Percentiles rank a stretch among this genome's conserved stretches.
Evolutionary conservation across 2,113 vertebrate genomes (phyloP).

Genomic region (Mustela lutreola): DNA sequence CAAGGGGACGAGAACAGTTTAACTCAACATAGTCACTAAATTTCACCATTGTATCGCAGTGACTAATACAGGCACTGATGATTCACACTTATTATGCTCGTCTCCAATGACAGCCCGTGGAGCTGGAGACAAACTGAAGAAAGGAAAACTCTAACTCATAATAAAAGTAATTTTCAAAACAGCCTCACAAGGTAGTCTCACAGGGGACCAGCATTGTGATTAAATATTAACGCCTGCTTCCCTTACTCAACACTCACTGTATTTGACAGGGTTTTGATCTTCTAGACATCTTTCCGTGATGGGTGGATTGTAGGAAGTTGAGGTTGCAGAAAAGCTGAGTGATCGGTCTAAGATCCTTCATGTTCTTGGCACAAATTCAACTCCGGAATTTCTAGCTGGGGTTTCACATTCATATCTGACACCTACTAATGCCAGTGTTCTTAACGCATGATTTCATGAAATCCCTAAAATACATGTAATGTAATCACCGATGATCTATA

Average conservation of each 20-base stretch:
- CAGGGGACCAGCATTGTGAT: too few relatives aligned
- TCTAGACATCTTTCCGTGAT: not conserved
- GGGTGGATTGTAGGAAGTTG: not conserved
- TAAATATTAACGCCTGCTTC: not conserved
- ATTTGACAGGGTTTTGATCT: not conserved
- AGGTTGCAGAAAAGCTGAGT: not conserved
- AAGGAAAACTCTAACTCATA: not conserved
- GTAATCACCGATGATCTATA: not conserved
- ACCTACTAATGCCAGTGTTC: not conserved
- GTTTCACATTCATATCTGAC: not conserved
- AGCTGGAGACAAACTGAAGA: not conserved
- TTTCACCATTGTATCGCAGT: not conserved
- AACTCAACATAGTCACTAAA: not conserved
- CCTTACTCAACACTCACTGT: too few relatives aligned
- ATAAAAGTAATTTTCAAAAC: constrained; percentile 5
- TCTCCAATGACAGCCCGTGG: not conserved
- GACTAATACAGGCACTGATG: not conserved
- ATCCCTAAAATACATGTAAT: not conserved
- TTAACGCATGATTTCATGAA: not conserved
- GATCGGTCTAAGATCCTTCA: not conserved
- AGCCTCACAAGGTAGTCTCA: not conserved
- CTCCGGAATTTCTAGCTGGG: not conserved
- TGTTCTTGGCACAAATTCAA: not conserved
- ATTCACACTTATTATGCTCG: not conserved
- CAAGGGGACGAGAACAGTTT: not conserved